phyloP scores from a whole-genome alignment of 2,113 vertebrate species.

The Lampris megalopsis region DNA sequence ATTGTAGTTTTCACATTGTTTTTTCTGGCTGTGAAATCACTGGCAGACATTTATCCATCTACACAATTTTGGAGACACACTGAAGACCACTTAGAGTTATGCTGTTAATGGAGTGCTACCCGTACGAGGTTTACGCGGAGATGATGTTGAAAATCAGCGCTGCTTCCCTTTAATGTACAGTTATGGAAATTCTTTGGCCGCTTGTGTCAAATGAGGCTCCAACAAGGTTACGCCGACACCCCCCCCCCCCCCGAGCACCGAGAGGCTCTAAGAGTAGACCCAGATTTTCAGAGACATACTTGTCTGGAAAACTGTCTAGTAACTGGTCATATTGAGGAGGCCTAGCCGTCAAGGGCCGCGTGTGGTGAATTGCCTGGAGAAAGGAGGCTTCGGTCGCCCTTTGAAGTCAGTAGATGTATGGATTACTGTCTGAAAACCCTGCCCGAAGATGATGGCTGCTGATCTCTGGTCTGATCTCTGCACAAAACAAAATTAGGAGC shows the following conservation, averaged over 20 bases:
- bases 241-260: constrained; percentile 31
- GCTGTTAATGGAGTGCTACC: no score
- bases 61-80: no score
- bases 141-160: no score
- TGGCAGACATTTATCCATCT: no score
- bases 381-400: constrained; percentile 46
- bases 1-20: no score
- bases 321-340: constrained; percentile 70
- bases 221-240: constrained; percentile 63
- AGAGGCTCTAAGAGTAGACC: constrained; percentile 52
- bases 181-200: constrained; percentile 26
- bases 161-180: background rate
- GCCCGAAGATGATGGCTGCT: constrained; percentile 63
- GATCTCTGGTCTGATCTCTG: constrained; percentile 31
- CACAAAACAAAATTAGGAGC: no score
- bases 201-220: constrained; percentile 67
- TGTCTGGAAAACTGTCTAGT: constrained; percentile 64
- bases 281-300: constrained; percentile 51
- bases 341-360: constrained; percentile 45
- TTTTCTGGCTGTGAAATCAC: no score
- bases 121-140: no score
- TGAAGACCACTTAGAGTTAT: no score
- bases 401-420: constrained; percentile 50
- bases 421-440: constrained; percentile 62
- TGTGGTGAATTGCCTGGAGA: constrained; percentile 61